Evolutionary conservation across 2,797 vertebrate species (phyloP).

Genomic region (Mormyrops boulengeri): DNA sequence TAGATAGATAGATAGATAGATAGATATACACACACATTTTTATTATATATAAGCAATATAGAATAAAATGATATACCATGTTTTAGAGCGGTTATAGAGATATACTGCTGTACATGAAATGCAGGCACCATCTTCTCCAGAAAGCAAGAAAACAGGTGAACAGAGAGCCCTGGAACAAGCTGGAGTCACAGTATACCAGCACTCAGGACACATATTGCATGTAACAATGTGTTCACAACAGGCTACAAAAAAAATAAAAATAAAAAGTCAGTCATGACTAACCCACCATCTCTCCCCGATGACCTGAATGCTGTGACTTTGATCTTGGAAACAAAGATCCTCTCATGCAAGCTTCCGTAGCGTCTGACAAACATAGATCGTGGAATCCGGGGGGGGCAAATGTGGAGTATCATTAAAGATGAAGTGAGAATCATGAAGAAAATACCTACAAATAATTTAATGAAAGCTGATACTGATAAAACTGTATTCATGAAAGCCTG

Average conservation of each 20-base stretch:
- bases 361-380: background rate
- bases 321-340: background rate
- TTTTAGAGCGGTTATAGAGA: background rate
- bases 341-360: background rate
- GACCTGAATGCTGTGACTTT: background rate
- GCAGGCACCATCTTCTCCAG: background rate
- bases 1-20: too few species aligned
- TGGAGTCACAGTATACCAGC: background rate
- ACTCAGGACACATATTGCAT: background rate
- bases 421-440: background rate
- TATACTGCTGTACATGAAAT: background rate
- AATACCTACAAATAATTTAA: background rate
- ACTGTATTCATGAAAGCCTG: background rate
- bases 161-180: background rate
- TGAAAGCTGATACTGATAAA: background rate
- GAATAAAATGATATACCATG: background rate
- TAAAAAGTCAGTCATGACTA: background rate
- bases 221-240: background rate
- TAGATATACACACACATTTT: background rate
- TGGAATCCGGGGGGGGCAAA: background rate
- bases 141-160: background rate
- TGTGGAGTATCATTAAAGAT: background rate
- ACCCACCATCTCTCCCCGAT: background rate
- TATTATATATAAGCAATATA: background rate
- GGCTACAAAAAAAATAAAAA: background rate